Evolutionary conservation across 1,140 invertebrate genomes (phyloP).

Genomic region (Lithobius niger): DNA sequence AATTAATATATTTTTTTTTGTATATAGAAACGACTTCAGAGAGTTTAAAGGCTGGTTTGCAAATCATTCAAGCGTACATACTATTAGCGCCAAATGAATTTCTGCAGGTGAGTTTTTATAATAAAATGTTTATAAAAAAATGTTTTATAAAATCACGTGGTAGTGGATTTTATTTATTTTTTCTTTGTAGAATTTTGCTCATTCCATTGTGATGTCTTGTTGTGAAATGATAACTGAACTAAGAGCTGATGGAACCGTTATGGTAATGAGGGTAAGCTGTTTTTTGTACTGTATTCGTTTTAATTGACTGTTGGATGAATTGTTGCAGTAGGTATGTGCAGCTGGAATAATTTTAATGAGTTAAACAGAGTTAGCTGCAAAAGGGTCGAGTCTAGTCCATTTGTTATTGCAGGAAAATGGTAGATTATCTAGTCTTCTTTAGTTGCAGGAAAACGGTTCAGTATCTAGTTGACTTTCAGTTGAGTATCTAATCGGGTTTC

Average conservation of each 20-base stretch:
- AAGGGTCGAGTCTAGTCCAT: too few relatives aligned
- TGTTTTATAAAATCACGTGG: not conserved
- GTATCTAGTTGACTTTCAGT: too few relatives aligned
- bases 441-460: too few relatives aligned
- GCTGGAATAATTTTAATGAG: too few relatives aligned
- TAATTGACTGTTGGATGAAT: too few relatives aligned
- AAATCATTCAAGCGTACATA: conserved; percentile 68
- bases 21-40: conserved; percentile 64
- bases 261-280: conserved; percentile 51
- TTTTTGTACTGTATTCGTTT: too few relatives aligned
- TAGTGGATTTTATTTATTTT: conserved; percentile 1
- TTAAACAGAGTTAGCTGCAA: too few relatives aligned
- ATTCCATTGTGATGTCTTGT: conserved; percentile 48
- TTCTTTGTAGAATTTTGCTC: conserved; percentile 39
- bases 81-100: conserved; percentile 61
- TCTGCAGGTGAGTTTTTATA: conserved; percentile 16
- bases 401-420: too few relatives aligned
- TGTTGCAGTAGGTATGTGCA: too few relatives aligned
- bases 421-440: too few relatives aligned
- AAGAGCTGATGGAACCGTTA: conserved; percentile 56
- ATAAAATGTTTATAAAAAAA: not conserved
- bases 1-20: too few relatives aligned
- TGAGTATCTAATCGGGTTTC: too few relatives aligned
- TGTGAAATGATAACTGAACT: conserved; percentile 60
- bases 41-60: conserved; percentile 57